phyloP scores from a whole-genome alignment of 2,113 vertebrate genomes.

The Gopherus flavomarginatus region DNA sequence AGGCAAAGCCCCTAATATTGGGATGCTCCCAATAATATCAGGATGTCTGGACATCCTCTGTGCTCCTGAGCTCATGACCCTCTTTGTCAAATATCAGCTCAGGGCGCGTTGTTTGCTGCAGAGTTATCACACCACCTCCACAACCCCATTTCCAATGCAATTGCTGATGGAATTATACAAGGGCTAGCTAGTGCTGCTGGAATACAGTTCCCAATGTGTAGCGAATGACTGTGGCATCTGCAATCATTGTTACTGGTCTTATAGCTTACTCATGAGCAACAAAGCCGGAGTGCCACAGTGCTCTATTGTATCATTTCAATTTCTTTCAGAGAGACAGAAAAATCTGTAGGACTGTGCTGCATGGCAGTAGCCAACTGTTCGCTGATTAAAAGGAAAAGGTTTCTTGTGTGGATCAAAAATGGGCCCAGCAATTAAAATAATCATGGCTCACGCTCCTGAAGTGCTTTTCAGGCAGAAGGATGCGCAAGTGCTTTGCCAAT shows the following conservation, averaged over 20 bases:
- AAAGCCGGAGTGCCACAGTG: background rate
- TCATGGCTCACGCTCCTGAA: slow-evolving; percentile 17
- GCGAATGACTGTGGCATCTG: background rate
- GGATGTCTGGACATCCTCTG: background rate
- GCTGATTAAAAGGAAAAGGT: background rate
- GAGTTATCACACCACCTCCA: slow-evolving; percentile 25
- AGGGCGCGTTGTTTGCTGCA: slow-evolving; percentile 48
- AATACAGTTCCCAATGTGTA: background rate
- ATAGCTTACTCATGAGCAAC: background rate
- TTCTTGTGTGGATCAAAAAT: slow-evolving; percentile 9
- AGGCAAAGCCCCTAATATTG: no score
- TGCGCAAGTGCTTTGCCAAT: slow-evolving; percentile 16
- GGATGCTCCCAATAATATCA: no score
- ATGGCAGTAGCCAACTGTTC: background rate
- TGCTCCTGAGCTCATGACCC: slow-evolving; percentile 38
- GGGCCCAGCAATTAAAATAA: slow-evolving; percentile 22
- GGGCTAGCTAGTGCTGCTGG: background rate
- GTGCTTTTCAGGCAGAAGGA: slow-evolving; percentile 16
- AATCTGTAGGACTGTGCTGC: background rate
- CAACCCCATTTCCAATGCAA: slow-evolving; percentile 16
- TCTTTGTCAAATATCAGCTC: slow-evolving; percentile 29
- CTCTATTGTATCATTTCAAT: slow-evolving; percentile 16
- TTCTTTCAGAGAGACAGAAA: background rate
- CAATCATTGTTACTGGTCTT: background rate
- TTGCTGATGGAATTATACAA: slow-evolving; percentile 37